A percentile compares a stretch with the other conserved stretches of the same genome.
Conservation (phyloP, 2,797 vertebrate genomes). For the Pristis pectinata region DNA sequence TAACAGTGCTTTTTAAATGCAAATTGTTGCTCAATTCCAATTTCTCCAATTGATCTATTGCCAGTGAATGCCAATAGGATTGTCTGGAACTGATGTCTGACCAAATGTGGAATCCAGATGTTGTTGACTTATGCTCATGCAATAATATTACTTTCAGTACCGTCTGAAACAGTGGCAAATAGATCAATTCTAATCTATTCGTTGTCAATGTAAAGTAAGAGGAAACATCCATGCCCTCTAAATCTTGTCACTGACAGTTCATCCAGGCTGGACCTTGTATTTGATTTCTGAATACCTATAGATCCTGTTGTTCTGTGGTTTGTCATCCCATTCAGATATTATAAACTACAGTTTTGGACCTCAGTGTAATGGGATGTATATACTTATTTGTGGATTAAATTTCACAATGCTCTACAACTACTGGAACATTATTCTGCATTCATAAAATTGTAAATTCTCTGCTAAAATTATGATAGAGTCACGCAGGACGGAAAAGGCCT, state of each 20-base stretch:
- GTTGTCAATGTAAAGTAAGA: neutral
- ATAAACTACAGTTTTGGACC: neutral
- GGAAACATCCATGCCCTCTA: neutral
- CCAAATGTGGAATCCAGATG: neutral
- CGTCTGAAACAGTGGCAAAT: neutral
- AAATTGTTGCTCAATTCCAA: constrained; percentile 16
- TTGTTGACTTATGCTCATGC: neutral
- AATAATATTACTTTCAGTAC: neutral
- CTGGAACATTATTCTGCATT: neutral
- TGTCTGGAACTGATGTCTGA: neutral
- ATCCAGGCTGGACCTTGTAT: neutral
- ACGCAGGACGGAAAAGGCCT: too few relatives aligned
- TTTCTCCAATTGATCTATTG: neutral
- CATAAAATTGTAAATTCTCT: neutral
- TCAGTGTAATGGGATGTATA: neutral
- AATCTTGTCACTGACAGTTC: neutral
- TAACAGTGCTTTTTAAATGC: neutral
- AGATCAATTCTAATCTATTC: neutral
- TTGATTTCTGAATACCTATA: neutral
- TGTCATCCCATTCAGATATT: neutral
- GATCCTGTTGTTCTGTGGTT: neutral
- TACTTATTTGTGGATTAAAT: neutral
- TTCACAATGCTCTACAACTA: neutral
- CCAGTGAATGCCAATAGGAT: neutral
- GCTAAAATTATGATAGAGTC: too few relatives aligned